Percentiles rank a stretch among this genome's conserved stretches.
Evolutionary conservation across 2,888 invertebrate species (phyloP).

Genomic region (Ophion slaviceki): DNA sequence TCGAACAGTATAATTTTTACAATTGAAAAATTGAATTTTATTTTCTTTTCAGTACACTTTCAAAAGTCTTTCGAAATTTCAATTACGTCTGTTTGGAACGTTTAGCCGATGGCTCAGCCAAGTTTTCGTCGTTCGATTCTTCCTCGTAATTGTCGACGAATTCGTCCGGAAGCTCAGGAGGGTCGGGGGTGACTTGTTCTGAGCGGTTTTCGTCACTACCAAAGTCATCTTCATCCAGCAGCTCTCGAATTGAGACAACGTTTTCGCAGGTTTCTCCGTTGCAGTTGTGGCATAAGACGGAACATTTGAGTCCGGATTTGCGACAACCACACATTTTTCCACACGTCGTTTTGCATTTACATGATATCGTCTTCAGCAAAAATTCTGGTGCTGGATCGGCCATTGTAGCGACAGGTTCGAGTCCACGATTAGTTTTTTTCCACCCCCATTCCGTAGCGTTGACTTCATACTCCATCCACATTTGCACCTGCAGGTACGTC

Average conservation of each 20-base stretch:
- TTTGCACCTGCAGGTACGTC: too few species aligned
- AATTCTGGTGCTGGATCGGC: too few species aligned
- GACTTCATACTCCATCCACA: too few species aligned
- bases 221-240: constrained; percentile 21
- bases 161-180: constrained; percentile 18
- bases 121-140: constrained; percentile 10
- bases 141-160: not conserved
- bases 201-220: constrained; percentile 13
- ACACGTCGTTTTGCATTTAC: too few species aligned
- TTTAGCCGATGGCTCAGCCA: constrained; percentile 14
- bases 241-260: constrained; percentile 12
- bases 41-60: not conserved
- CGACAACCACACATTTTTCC: too few species aligned
- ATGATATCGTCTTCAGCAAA: too few species aligned
- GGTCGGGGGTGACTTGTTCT: constrained; percentile 13
- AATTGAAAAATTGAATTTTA: not conserved
- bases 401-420: too few species aligned
- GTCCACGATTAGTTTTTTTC: too few species aligned
- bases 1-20: constrained; percentile 6
- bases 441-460: too few species aligned
- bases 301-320: too few species aligned
- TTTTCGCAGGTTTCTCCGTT: not conserved
- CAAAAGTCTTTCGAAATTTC: too few species aligned
- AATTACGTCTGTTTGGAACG: not conserved
- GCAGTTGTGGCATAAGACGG: too few species aligned